Base-by-base conservation (phyloP, 2,797 vertebrate genomes). In the Micrastur ruficollis region DNA sequence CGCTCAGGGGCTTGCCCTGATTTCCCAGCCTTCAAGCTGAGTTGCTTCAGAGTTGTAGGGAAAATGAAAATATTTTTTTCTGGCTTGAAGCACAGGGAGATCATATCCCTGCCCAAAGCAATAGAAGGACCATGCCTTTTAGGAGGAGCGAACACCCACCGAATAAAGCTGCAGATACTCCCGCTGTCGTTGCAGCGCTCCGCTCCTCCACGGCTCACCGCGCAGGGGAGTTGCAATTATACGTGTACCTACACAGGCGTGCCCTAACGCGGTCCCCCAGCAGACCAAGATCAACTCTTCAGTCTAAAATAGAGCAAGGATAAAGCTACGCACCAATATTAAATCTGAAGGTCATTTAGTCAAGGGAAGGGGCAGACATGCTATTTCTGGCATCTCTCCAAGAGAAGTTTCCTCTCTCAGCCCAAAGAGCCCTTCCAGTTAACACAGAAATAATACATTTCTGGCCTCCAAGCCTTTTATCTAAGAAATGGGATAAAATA, bases 341-440 rank as follows among this genome's bases (percentile, higher is more conserved):
- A 70, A 66, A 86, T 47, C 42, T 81, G 90, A 96, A 95, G 96
- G 96, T 95, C 93, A 27, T 31, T 80, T 13, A 82, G 82, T 18
- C 58, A 56, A 84, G 80, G 80, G 68, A 96, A 94, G 96, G 91
- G 80, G 70, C 88, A 89, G 93, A 32, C 5, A 0, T 52, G 80
- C 80, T 94, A 70, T 82, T 95, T 55, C 86, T 88, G 92, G 86
- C 85, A 55, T 29, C 1, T 7, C 25, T 13, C 76, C 82, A 79
- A 40, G 72, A 4, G 42, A 91, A 91, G 76, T 84, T 90, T 90
- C 82, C 85, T 84, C 87, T 93, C 72, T 61, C 66, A 55, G n/a
- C 38, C 62, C 71, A 44, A 81, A 61, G 65, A 89, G 58, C 52
- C 62, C 74, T 61, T 53, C 63, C 63, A 92, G 91, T 49, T 84